Conservation (phyloP, 2,113 vertebrate species). For the Centrocercus urophasianus region DNA sequence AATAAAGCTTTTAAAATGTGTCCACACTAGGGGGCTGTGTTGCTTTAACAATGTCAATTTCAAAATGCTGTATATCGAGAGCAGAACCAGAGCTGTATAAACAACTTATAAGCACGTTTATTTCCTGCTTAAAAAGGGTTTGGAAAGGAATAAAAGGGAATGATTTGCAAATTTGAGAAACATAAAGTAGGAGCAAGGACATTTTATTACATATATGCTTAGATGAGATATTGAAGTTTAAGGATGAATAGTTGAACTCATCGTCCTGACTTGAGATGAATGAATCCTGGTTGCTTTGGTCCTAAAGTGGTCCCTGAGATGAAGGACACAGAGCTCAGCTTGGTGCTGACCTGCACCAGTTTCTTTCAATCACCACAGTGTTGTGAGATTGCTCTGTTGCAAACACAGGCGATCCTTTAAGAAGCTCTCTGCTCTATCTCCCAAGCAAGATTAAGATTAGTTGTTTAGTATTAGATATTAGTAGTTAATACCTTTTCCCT, state of each 20-base stretch:
- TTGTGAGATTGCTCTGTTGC: neutral
- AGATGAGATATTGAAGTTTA: neutral
- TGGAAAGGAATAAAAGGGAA: neutral
- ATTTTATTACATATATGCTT: neutral
- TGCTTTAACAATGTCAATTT: neutral
- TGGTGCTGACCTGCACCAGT: neutral
- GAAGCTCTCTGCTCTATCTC: neutral
- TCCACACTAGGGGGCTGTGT: constrained; percentile 53
- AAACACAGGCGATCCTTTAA: neutral
- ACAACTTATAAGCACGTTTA: neutral
- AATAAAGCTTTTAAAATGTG: neutral
- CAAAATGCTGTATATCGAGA: neutral
- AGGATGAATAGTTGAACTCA: neutral
- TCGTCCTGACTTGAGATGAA: neutral
- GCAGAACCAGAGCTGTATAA: neutral
- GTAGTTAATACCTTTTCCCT: neutral
- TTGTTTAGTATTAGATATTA: neutral
- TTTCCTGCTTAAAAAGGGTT: neutral
- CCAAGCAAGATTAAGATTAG: neutral
- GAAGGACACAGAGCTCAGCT: neutral
- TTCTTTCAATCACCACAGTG: neutral
- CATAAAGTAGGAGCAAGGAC: neutral
- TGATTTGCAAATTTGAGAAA: neutral
- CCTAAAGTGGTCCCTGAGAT: accelerated
- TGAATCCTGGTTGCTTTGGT: neutral